phyloP scores from a whole-genome alignment of 2,113 vertebrate genomes.

The Climacteris rufus region DNA sequence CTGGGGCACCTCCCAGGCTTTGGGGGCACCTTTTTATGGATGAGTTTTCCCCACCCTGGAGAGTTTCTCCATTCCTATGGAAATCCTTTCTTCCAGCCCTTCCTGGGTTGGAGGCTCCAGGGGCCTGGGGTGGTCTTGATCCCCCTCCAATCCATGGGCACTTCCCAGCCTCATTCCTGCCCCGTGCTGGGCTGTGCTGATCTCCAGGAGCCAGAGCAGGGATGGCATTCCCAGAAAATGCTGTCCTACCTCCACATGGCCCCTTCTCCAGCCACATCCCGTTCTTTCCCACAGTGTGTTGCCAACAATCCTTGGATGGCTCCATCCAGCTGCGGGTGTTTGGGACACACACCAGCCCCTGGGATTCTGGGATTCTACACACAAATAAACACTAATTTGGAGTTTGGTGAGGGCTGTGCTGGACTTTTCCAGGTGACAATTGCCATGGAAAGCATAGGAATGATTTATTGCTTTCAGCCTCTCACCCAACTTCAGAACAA shows the following conservation, averaged over 20 bases:
- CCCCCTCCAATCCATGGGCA: not conserved
- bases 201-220: too few relatives aligned
- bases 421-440: not conserved
- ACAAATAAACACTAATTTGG: not conserved
- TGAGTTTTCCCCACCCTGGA: not conserved
- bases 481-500: not conserved
- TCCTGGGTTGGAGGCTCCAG: not conserved
- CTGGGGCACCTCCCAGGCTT: not conserved
- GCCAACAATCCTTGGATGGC: too few relatives aligned
- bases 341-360: not conserved
- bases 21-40: not conserved
- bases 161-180: not conserved
- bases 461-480: not conserved
- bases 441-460: not conserved
- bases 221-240: too few relatives aligned
- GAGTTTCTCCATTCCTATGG: not conserved
- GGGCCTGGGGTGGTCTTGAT: accelerated
- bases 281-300: too few relatives aligned
- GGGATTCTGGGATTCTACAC: not conserved
- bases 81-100: not conserved
- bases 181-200: not conserved
- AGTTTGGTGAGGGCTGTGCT: not conserved
- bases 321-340: accelerated
- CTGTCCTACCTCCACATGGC: too few relatives aligned
- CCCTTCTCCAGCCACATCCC: too few relatives aligned